Percentiles rank a stretch among this genome's conserved stretches.
phyloP scores from a whole-genome alignment of 2,888 invertebrate genomes.

The Lasioglossum malachurum region DNA sequence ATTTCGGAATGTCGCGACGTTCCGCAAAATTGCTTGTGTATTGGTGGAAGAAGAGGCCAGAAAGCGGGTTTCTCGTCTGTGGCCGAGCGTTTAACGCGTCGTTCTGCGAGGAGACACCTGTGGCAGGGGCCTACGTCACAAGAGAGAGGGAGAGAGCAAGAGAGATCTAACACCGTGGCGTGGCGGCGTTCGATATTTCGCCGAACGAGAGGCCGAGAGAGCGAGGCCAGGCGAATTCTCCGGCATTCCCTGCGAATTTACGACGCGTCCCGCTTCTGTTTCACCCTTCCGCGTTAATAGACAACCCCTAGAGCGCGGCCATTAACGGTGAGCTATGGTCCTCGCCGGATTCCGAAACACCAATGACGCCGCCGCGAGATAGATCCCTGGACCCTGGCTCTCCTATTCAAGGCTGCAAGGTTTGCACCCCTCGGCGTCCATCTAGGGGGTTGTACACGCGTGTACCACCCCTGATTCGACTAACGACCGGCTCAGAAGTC shows the following conservation, averaged over 20 bases:
- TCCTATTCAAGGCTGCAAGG: slow-evolving; percentile 6
- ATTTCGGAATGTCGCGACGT: background rate
- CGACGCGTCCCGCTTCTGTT: slow-evolving; percentile 15
- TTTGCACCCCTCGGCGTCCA: background rate
- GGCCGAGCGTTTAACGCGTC: slow-evolving; percentile 38
- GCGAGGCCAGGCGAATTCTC: slow-evolving; percentile 11
- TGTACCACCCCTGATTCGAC: slow-evolving; percentile 5
- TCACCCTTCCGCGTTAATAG: slow-evolving; percentile 22
- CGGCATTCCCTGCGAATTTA: slow-evolving; percentile 45
- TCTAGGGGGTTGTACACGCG: background rate
- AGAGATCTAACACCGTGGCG: background rate
- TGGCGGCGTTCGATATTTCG: slow-evolving; percentile 40
- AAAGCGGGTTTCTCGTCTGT: slow-evolving; percentile 22
- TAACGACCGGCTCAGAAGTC: slow-evolving; percentile 2
- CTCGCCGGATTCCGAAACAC: slow-evolving; percentile 22
- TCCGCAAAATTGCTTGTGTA: too few relatives aligned
- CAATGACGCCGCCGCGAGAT: slow-evolving; percentile 7
- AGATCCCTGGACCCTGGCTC: slow-evolving; percentile 5
- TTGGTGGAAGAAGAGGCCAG: slow-evolving; percentile 24
- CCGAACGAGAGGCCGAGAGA: slow-evolving; percentile 37
- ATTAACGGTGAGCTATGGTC: slow-evolving; percentile 22
- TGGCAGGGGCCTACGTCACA: slow-evolving; percentile 54
- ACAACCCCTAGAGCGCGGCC: slow-evolving; percentile 19
- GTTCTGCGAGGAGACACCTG: slow-evolving; percentile 54
- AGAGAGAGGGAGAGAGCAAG: background rate